These are phyloP conservation scores for Cataglyphis livida DNA, from an alignment of 2,888 invertebrate genomes.

Conservation along the genomic window DNA sequence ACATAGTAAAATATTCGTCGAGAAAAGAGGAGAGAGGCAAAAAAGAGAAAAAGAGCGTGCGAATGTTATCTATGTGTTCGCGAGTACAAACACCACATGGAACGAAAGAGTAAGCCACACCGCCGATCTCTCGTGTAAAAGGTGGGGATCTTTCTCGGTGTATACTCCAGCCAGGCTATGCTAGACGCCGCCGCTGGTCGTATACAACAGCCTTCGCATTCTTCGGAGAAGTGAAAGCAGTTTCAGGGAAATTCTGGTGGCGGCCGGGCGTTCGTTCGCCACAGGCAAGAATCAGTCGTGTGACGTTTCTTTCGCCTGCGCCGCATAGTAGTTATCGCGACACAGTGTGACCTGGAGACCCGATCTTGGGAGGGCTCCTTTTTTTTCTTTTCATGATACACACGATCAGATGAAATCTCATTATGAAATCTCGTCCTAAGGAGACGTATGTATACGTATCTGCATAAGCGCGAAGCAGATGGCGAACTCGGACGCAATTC, in stretches of 20 bases:
- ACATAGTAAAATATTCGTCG: slow-evolving; percentile 13
- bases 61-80: neutral
- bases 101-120: slow-evolving; percentile 22
- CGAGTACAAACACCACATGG: neutral
- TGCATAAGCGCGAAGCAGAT: slow-evolving; percentile 28
- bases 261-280: slow-evolving; percentile 62
- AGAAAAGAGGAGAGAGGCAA: slow-evolving; percentile 24
- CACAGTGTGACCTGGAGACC: neutral
- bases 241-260: slow-evolving; percentile 83
- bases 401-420: neutral
- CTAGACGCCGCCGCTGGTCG: slow-evolving; percentile 46
- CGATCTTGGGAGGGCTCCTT: neutral
- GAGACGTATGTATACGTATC: neutral
- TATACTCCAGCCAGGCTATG: slow-evolving; percentile 20
- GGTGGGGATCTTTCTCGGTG: slow-evolving; percentile 26
- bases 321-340: neutral
- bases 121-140: slow-evolving; percentile 21
- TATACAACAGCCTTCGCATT: slow-evolving; percentile 81
- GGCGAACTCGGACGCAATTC: slow-evolving; percentile 29
- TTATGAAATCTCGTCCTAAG: slow-evolving; percentile 29
- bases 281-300: slow-evolving; percentile 6
- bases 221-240: slow-evolving; percentile 84
- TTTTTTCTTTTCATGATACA: neutral
- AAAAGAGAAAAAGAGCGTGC: slow-evolving; percentile 42
- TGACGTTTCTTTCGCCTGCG: slow-evolving; percentile 28